Evolutionary conservation across 2,888 invertebrate species (phyloP).

Genomic region (Kuschelorhynchus macadamiae): DNA sequence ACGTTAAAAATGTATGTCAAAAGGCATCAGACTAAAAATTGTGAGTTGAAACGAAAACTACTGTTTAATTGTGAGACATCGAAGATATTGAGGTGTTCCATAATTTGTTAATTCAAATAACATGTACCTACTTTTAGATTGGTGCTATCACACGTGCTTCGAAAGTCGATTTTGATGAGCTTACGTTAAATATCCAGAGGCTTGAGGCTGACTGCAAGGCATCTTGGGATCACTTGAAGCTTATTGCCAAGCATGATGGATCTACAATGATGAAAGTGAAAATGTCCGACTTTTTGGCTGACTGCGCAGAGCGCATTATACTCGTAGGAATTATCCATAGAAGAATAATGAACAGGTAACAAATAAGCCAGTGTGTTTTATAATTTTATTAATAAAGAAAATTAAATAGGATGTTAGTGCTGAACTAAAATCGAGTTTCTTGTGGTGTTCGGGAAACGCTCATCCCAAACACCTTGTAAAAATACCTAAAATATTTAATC

Average conservation of each 20-base stretch:
- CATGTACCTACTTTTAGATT: conserved; percentile 72
- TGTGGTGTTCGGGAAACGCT: too few species aligned
- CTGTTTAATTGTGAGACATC: too few species aligned
- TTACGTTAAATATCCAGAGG: conserved; percentile 86
- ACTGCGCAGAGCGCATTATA: conserved; percentile 97
- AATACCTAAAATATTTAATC: too few species aligned
- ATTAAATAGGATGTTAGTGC: too few species aligned
- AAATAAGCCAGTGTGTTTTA: too few species aligned
- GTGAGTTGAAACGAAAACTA: too few species aligned
- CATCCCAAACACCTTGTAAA: too few species aligned
- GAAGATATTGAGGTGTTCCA: too few species aligned
- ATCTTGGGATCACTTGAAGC: conserved; percentile 96
- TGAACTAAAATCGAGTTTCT: too few species aligned
- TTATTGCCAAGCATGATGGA: conserved; percentile 95
- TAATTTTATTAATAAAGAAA: too few species aligned
- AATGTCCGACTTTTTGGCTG: conserved; percentile 95
- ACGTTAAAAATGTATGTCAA: too few species aligned
- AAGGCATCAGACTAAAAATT: too few species aligned
- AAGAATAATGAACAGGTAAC: conserved; percentile 88
- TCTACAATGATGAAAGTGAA: conserved; percentile 91
- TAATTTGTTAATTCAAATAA: neutral
- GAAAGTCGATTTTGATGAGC: conserved; percentile 95
- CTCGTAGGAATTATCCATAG: conserved; percentile 92
- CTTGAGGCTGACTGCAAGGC: conserved; percentile 97
- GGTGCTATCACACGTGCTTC: conserved; percentile 92